These are phyloP conservation scores for Cyprinus carpio DNA, from an alignment of 2,113 vertebrate species.

Conservation along the genomic window DNA sequence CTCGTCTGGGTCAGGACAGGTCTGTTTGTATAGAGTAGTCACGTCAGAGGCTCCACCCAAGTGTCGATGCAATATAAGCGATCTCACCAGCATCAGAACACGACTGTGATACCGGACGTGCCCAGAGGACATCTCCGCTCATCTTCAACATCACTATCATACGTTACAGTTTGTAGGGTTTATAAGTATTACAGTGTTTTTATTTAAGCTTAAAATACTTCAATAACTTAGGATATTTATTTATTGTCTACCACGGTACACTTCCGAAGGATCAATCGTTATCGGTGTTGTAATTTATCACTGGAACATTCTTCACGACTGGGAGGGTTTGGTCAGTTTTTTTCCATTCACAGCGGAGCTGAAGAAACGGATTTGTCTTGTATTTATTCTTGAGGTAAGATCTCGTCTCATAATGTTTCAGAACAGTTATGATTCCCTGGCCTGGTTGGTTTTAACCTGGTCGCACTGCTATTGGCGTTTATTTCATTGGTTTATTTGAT, in stretches of 20 bases:
- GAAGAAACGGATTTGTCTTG: constrained; percentile 20
- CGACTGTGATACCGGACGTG: neutral
- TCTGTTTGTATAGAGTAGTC: constrained; percentile 75
- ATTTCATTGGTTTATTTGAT: neutral
- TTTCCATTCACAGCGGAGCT: neutral
- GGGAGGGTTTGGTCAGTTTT: neutral
- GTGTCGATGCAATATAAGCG: constrained; percentile 62
- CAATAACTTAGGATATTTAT: neutral
- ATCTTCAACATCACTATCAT: neutral
- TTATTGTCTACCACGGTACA: neutral
- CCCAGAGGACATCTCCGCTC: neutral
- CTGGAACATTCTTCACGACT: constrained; percentile 18
- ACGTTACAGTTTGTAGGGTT: neutral
- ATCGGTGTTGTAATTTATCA: neutral
- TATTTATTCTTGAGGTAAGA: constrained; percentile 23
- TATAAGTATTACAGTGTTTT: neutral
- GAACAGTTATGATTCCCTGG: neutral
- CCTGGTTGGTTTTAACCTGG: neutral
- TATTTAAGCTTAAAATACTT: neutral
- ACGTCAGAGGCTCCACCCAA: constrained; percentile 1
- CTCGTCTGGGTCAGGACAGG: neutral
- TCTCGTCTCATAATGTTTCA: no score
- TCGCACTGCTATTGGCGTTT: neutral
- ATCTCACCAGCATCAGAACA: neutral
- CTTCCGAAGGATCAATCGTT: neutral